Conservation (phyloP, 1,140 invertebrate species). For the Carposina sasakii region DNA sequence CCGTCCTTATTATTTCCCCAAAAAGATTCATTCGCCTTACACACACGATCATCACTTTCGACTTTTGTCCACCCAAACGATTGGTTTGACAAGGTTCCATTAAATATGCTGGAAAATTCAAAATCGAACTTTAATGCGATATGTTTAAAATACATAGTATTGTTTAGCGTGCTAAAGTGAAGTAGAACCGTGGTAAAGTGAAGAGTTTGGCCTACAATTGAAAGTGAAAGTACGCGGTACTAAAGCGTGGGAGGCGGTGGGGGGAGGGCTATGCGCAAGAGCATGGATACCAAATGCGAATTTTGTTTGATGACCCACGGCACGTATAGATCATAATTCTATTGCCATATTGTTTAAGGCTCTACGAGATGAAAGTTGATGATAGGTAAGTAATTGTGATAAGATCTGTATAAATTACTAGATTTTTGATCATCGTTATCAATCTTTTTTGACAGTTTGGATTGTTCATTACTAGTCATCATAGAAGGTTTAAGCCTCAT, state of each 20-base stretch:
- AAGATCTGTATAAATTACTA: too few species aligned
- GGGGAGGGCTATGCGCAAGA: conserved; percentile 38
- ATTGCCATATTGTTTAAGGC: conserved; percentile 16
- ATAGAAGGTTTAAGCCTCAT: too few species aligned
- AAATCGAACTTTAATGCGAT: conserved; percentile 19
- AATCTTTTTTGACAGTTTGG: too few species aligned
- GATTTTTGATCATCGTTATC: too few species aligned
- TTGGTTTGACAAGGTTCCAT: conserved; percentile 39
- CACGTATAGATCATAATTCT: conserved; percentile 34
- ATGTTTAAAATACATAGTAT: conserved; percentile 12
- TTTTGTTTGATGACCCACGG: conserved; percentile 55
- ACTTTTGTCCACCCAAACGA: conserved; percentile 32
- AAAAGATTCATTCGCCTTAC: conserved; percentile 13
- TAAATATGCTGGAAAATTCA: background rate
- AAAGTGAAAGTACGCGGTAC: conserved; percentile 65
- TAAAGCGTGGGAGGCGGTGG: conserved; percentile 24
- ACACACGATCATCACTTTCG: conserved; percentile 24
- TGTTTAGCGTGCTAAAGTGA: conserved; percentile 4
- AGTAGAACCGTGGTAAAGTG: conserved; percentile 26
- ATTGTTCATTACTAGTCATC: too few species aligned
- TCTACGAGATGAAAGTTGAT: conserved; percentile 22
- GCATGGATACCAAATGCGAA: conserved; percentile 58
- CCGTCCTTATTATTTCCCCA: background rate
- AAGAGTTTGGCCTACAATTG: conserved; percentile 59
- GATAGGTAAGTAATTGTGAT: too few species aligned